phyloP scores from a whole-genome alignment of 2,113 vertebrate species.

The Rousettus leschenaultii region DNA sequence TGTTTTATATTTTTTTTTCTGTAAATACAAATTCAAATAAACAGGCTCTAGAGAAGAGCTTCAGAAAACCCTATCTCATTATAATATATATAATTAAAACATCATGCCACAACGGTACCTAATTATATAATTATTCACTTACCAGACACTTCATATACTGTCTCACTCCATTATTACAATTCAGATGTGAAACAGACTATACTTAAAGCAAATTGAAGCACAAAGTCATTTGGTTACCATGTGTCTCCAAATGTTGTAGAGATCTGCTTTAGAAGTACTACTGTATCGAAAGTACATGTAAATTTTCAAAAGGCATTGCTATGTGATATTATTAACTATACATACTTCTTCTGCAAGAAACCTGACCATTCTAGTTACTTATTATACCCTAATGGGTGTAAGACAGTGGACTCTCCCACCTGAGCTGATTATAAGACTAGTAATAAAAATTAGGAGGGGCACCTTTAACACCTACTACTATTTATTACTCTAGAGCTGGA shows the following conservation, averaged over 20 bases:
- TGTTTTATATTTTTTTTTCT: neutral
- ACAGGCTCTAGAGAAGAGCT: neutral
- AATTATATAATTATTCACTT: slow-evolving; percentile 5
- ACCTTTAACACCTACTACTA: neutral
- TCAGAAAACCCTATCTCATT: neutral
- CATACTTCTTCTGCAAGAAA: neutral
- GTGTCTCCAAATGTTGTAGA: neutral
- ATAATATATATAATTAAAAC: neutral
- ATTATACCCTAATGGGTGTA: neutral
- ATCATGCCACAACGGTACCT: neutral
- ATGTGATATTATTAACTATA: neutral
- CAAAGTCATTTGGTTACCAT: neutral
- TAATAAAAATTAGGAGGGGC: neutral
- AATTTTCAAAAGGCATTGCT: neutral
- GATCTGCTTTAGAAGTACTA: neutral
- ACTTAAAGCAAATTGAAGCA: neutral
- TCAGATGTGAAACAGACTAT: neutral
- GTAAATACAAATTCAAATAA: slow-evolving; percentile 36
- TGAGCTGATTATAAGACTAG: neutral
- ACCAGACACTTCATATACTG: neutral
- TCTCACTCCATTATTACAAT: neutral
- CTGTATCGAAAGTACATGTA: neutral
- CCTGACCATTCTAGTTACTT: neutral
- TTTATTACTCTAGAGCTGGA: neutral
- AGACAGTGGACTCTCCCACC: neutral